Base-by-base conservation (phyloP, 2,113 vertebrate genomes). In the Scomber japonicus region DNA sequence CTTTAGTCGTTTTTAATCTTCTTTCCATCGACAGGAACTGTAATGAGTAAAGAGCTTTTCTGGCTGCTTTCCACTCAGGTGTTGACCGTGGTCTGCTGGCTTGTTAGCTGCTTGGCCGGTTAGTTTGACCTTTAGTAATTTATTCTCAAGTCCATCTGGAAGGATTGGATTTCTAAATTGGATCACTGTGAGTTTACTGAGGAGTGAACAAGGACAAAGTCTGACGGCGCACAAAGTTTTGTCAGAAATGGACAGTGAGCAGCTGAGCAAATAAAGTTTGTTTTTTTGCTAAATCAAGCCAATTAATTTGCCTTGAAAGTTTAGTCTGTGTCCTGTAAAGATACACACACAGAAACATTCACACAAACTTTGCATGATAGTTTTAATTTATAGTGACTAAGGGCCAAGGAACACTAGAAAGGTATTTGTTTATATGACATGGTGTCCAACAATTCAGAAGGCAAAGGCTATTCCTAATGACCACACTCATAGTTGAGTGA, bases 41-140 rank as follows among this genome's bases (percentile, higher is more conserved):
- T 93, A 94, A 95, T 92, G 90, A 93, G 91, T 76, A 90, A 88
- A 93, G 80, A 94, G 92, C 78, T 92, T 94, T 94, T 92, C 89
- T 94, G 94, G 92, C 91, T 69, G 61, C 67, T 63, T 40, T 94
- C 92, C 95, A 93, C 76, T 70, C 75, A 89, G 87, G 83, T 89
- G 88, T 83, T 89, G 80, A 92, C 87, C 70, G 24, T 51, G 73
- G 60, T 70, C 59, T 6, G 85, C 67, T 54, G 87, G 59, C 84
- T 92, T 82, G 89, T 92, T 92, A 90, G 85, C 85, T 15, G 71
- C 76, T 49, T 1, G 50, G 71, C 75, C 80, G 30, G 31, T 71
- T 60, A 71, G 70, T 80, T 75, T 71, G 76, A 91, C 86, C 81
- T 89, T 84, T 71, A 27, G 46, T 78, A 59, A 84, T 89, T 90